Evolutionary conservation across 2,888 invertebrate species (phyloP), one percentile per base, ranked within the genome.

Genomic region (Cynaeus angustus): DNA sequence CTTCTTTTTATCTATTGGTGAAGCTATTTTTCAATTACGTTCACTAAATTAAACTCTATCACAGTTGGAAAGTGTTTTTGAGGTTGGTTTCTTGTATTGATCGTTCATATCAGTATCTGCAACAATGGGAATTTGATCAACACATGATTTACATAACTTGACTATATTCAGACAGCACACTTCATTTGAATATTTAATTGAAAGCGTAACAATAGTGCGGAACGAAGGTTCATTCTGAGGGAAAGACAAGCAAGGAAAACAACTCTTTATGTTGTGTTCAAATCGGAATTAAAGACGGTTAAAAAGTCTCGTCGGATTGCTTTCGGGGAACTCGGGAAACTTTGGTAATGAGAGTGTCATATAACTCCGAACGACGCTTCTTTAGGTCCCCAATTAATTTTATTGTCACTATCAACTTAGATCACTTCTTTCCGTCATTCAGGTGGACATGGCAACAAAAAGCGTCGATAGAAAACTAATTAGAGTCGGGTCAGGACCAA

Each of bases 11-110:
- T 52, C 52, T 52, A 52, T 28, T 52, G 52, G 12, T 6, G 13
- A 30, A 56, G 56, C 43, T 43, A 56, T 30, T 46, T 59, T 59
- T 46, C 59, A 43, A 59, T 59, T 59, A 59, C 28, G 30, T 59
- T 12, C 45, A 14, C 56, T 41, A 56, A 43, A 56, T 56, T 56
- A 43, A 43, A 38, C 55, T 38, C n/a, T n/a, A 38, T 33, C 16
- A 55, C 52, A 52, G 30, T 52, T 52, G 33, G 10, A 16, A 16
- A 13, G 14, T 5, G 9, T 55, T 55, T 38, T 55, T 33, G 26
- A 12, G 30, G n/a, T 33, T 13, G 16, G 26, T 13, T 13, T 55
- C 55, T 38, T 45, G 28, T 9, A 59, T 45, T 10, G 58, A 43
- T 58, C 21, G n/a, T 26, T 45, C 43, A 12, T 45, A 21, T 16